phyloP scores from a whole-genome alignment of 2,888 invertebrate genomes.

The Calameuta pallipes region DNA sequence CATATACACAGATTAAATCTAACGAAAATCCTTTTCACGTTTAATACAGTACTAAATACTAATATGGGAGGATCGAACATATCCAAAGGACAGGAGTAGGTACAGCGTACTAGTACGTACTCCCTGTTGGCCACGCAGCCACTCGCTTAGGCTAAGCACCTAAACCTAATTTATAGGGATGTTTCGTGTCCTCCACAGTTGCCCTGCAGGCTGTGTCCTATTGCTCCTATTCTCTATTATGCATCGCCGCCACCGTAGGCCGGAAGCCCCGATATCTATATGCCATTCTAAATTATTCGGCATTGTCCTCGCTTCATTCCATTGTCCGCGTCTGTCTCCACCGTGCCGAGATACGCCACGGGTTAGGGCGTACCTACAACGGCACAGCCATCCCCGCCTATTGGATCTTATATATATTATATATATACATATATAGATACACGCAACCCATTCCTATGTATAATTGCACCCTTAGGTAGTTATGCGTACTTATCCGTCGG shows the following conservation, averaged over 20 bases:
- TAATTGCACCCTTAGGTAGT: not conserved
- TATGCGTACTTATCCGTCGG: not conserved
- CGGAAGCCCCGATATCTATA: constrained; percentile 61
- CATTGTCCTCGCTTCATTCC: constrained; percentile 64
- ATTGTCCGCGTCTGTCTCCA: constrained; percentile 64
- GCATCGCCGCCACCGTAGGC: constrained; percentile 49
- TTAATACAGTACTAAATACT: not conserved
- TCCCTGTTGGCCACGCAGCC: not conserved
- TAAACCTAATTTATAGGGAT: constrained; percentile 62
- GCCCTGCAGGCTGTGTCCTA: constrained; percentile 61
- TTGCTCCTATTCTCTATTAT: constrained; percentile 64
- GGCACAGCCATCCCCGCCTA: constrained; percentile 22
- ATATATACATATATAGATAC: constrained; percentile 22
- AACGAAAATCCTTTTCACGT: not conserved
- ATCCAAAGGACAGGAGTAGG: not conserved
- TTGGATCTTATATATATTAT: constrained; percentile 12
- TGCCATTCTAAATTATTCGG: constrained; percentile 65
- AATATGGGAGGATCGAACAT: not conserved
- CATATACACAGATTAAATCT: not conserved
- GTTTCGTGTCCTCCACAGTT: constrained; percentile 64
- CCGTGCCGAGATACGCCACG: constrained; percentile 56
- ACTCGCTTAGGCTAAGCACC: constrained; percentile 30
- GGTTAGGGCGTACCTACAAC: constrained; percentile 52
- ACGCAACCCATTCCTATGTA: not conserved
- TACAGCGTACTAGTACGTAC: not conserved